Base-by-base conservation (phyloP, 2,888 invertebrate species). In the Hydraecia micacea region DNA sequence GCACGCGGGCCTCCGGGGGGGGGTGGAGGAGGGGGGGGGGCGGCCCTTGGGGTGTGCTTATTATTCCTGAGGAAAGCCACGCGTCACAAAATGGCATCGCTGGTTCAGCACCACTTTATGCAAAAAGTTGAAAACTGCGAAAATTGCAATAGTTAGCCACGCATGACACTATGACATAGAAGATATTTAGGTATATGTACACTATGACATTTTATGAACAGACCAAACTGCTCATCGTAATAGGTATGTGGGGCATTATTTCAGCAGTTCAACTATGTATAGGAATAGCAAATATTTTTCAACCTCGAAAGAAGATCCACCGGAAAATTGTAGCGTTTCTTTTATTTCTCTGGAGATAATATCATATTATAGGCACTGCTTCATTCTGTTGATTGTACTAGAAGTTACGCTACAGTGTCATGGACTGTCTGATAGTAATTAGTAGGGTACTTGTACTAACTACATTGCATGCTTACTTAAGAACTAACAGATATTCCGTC, bases 11-110 rank as follows among this genome's bases (percentile, higher is more conserved):
- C 13, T 13, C 13, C 15, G 60, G 73, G 25, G 49, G 36, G 42
- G 11, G 46, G 25, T n/a, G 36, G 65, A 32, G 32, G 25, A 3
- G 63, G 5, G 32, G 55, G 32, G 46, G 11, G 71, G 2, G 15
- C 32, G 63, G 73, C 77, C 71, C 75, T 73, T 62, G 71, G 86
- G 82, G 82, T 75, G 77, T 83, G 75, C 85, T 88, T 89, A 84
- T 88, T 89, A 89, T 82, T 89, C 88, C 63, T 80, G 78, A 84
- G 80, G 78, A 79, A 82, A 52, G 71, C 81, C 72, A 67, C 73
- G 80, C 77, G 85, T 80, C 77, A 82, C 78, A 86, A 83, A 88
- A 85, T 78, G 78, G 77, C 79, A 86, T 79, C 77, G 78, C 85
- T 86, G 82, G 79, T 88, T 85, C 85, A 88, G 78, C 71, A 81